Evolutionary conservation across 2,797 vertebrate genomes (phyloP).

Genomic region (Paguma larvata): DNA sequence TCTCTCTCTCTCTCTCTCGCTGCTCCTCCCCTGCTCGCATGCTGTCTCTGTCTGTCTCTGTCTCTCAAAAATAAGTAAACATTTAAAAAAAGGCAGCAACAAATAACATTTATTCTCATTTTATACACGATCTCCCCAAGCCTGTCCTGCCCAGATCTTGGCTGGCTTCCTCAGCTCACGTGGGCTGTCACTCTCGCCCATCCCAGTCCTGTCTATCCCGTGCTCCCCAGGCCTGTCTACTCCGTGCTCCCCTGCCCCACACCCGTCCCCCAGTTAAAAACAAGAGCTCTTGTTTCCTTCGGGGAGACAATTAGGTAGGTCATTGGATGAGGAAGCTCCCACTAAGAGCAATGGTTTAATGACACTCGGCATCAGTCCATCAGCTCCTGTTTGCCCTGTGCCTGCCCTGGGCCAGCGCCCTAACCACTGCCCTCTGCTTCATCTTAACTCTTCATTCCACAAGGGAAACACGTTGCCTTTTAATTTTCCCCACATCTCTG

Average conservation of each 20-base stretch:
- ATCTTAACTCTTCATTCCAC: not conserved
- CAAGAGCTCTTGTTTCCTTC: not conserved
- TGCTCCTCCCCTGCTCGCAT: too few species aligned
- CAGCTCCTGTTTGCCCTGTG: rapidly evolving
- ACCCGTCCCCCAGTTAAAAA: not conserved
- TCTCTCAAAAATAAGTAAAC: too few species aligned
- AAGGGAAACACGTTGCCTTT: not conserved
- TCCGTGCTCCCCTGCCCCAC: not conserved
- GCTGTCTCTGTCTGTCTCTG: too few species aligned
- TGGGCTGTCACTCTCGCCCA: not conserved
- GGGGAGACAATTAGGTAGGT: not conserved
- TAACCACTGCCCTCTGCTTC: not conserved
- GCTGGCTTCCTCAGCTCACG: not conserved
- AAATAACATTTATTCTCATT: not conserved
- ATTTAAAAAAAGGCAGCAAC: not conserved
- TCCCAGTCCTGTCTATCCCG: not conserved
- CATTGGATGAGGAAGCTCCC: not conserved
- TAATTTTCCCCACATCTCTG: not conserved
- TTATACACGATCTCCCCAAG: not conserved
- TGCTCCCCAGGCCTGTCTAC: too few species aligned
- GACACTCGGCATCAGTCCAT: not conserved
- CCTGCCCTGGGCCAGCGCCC: not conserved
- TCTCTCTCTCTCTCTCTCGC: too few species aligned
- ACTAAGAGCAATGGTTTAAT: not conserved
- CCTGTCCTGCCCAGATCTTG: not conserved